A percentile compares a stretch with the other conserved stretches of the same genome.
Evolutionary conservation across 2,797 vertebrate species (phyloP).

Genomic region (Thripadectes ignobilis): DNA sequence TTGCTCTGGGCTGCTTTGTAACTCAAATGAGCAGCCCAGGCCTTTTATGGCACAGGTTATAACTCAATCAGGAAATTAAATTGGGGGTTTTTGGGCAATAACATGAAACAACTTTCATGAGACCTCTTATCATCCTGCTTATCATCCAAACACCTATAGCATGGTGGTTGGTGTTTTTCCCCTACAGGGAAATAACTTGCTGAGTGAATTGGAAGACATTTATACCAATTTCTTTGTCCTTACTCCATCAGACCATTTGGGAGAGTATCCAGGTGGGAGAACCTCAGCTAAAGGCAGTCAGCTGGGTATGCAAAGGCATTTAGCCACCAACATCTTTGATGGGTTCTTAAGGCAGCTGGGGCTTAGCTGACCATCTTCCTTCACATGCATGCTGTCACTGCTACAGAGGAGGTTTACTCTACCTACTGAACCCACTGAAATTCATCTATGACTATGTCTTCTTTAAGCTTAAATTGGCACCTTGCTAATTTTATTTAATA

Average conservation of each 20-base stretch:
- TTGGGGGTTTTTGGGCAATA: not conserved
- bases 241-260: not conserved
- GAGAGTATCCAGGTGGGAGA: not conserved
- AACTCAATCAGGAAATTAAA: not conserved
- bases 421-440: not conserved
- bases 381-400: not conserved
- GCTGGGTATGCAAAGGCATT: rapidly evolving
- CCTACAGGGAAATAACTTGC: not conserved
- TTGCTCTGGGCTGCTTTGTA: not conserved
- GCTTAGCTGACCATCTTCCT: not conserved
- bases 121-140: not conserved
- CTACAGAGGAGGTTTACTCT: not conserved
- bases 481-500: not conserved
- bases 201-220: not conserved
- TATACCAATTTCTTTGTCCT: not conserved
- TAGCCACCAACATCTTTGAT: not conserved
- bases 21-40: not conserved
- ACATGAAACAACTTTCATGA: not conserved
- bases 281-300: not conserved
- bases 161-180: not conserved
- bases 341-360: not conserved
- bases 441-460: not conserved
- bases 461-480: not conserved
- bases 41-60: not conserved
- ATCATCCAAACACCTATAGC: not conserved